Evolutionary conservation across 35 echinoderm and acorn worm genomes (phyloP).

Genomic region (Apostichopus japonicus): DNA sequence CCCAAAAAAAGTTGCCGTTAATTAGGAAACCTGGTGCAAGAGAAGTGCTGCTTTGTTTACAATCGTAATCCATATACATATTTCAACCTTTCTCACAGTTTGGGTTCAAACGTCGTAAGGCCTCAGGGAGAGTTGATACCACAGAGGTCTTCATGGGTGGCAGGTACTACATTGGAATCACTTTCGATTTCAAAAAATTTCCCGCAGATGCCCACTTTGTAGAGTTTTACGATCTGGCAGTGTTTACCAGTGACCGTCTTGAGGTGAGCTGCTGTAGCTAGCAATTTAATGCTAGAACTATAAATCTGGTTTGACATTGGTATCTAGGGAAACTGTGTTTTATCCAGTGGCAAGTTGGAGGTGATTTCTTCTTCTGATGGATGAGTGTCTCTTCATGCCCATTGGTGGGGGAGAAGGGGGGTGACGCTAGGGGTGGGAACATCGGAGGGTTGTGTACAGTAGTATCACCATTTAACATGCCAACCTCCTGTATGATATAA

Average conservation of each 20-base stretch:
- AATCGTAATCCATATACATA: no score
- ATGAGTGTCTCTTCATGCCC: no score
- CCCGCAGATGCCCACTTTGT: constrained; percentile 65
- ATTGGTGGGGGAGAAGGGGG: no score
- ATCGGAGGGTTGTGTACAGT: no score
- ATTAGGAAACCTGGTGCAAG: no score
- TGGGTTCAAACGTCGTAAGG: constrained; percentile 57
- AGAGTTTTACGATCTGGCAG: constrained; percentile 42
- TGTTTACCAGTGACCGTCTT: constrained; percentile 72
- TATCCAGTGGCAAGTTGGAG: no score
- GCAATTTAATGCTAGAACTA: no score
- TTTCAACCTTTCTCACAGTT: constrained; percentile 13
- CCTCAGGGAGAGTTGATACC: constrained; percentile 63
- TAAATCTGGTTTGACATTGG: no score
- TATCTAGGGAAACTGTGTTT: no score
- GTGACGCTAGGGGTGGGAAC: no score
- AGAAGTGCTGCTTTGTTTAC: no score
- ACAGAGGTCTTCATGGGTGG: constrained; percentile 47
- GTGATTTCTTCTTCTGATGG: no score
- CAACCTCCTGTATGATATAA: background rate
- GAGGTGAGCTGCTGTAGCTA: constrained; percentile 42
- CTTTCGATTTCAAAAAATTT: constrained; percentile 64
- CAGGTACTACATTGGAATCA: constrained; percentile 63
- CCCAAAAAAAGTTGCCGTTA: background rate
- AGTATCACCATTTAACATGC: background rate